Base-by-base conservation (phyloP, 2,888 invertebrate genomes). In the Brenthis daphne region DNA sequence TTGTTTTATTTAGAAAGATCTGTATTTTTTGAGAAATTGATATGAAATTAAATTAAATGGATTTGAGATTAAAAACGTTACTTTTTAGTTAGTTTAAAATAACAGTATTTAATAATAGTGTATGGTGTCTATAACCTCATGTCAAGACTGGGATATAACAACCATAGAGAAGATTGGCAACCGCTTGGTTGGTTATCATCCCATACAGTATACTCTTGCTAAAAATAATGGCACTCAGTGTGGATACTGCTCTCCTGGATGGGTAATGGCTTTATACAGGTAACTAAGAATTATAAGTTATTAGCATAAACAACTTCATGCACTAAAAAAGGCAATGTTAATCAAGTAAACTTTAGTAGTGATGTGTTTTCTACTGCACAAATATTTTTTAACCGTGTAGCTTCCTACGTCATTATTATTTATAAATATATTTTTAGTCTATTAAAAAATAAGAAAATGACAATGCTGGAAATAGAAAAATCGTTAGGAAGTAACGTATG, bases 401-500 rank as follows among this genome's bases (percentile, higher is more conserved):
- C 4, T 29, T 29, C 29, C 5, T 4, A 29, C 0, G 0, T 29
- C 29, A 29, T 29, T 29, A 29, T 58, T 57, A 6, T 29, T 54
- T 56, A 54, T 54, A 64, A 20, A 8, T 37, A 37, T 43, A 43
- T 8, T 43, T 37, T 43, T 11, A 94, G 94, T 47, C 76, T 90
- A 1, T 76, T 93, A 3, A 82, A 90, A 75, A 76, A 81, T 16
- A 84, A 90, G 11, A 76, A 84, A 20, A 76, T 94, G 33, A 94
- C 94, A 0, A 94, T 94, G 93, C 84, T 94, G 70, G 94, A 95
- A 75, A 93, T 96, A 6, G 96, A 96, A 82, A 93, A 95, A 72
- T 93, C 94, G 0, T 95, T 96, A 75, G 95, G 94, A n/a, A 95
- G 96, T 51, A 96, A 96, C 75, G 92, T 96, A 55, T 96, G 96